Percentiles rank a stretch among this genome's conserved stretches.
These are phyloP conservation scores for Rapana venosa DNA, from an alignment of 2,888 invertebrate genomes.

Conservation along the genomic window DNA sequence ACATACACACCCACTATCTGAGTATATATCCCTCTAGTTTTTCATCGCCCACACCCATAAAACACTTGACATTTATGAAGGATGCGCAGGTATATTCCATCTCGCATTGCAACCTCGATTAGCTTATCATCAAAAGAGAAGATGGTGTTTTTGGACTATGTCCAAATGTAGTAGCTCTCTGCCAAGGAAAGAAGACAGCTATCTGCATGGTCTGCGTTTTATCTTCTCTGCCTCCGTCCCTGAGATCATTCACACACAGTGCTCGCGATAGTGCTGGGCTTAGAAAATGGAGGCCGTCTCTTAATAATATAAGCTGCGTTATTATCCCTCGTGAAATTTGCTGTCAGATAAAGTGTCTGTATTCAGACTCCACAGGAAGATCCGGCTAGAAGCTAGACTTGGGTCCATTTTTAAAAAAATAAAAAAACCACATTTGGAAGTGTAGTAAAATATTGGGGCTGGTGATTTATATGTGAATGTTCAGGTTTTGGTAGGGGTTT, in stretches of 20 bases:
- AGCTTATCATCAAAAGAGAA: conserved; percentile 10
- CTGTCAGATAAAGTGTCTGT: background rate
- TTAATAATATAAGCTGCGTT: background rate
- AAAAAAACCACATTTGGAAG: too few relatives aligned
- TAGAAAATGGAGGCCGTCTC: background rate
- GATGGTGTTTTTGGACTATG: background rate
- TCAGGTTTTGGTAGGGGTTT: too few relatives aligned
- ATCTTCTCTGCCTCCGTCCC: background rate
- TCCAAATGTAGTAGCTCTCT: background rate
- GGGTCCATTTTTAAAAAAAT: too few relatives aligned
- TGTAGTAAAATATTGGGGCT: too few relatives aligned
- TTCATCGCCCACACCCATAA: background rate
- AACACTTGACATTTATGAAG: background rate
- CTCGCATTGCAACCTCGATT: background rate
- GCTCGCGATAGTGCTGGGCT: background rate
- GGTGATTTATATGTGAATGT: too few relatives aligned
- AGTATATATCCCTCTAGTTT: background rate
- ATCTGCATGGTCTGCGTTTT: background rate
- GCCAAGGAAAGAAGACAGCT: conserved; percentile 5
- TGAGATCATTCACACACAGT: background rate
- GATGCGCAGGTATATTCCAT: conserved; percentile 4
- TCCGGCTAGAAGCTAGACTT: background rate
- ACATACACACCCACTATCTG: background rate
- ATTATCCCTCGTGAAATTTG: conserved; percentile 13
- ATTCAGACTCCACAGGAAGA: background rate